Conservation (phyloP, 2,888 invertebrate species). For the Drosophila buzzatii region DNA sequence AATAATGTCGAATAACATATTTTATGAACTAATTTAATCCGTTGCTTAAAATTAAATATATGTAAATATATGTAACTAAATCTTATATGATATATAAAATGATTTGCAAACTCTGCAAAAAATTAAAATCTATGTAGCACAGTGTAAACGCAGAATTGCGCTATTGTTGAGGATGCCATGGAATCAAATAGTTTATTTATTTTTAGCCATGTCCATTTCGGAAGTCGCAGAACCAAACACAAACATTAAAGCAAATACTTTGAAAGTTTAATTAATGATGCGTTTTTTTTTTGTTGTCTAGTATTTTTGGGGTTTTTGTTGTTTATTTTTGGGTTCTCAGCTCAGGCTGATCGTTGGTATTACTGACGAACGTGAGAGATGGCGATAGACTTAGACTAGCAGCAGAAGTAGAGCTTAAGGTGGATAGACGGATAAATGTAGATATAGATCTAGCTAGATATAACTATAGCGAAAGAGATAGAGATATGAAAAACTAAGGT, state of each 20-base stretch:
- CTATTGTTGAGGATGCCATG: slow-evolving; percentile 53
- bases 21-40: no score
- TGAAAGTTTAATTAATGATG: slow-evolving; percentile 73
- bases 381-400: not conserved
- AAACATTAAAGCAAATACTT: slow-evolving; percentile 34
- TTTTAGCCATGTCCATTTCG: slow-evolving; percentile 74
- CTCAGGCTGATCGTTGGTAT: slow-evolving; percentile 19
- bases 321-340: slow-evolving; percentile 18
- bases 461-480: not conserved
- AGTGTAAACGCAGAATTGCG: slow-evolving; percentile 40
- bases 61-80: no score
- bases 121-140: slow-evolving; percentile 6
- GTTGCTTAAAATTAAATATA: no score
- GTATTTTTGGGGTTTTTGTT: slow-evolving; percentile 4
- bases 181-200: slow-evolving; percentile 61
- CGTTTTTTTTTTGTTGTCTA: slow-evolving; percentile 31
- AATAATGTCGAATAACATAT: no score
- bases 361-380: slow-evolving; percentile 36
- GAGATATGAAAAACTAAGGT: not conserved
- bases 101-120: not conserved
- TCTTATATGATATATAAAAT: no score
- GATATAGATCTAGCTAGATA: not conserved
- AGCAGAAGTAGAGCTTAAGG: not conserved
- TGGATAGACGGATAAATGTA: not conserved
- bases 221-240: slow-evolving; percentile 58